Conservation (phyloP, 2,113 vertebrate genomes). For the Vulpes vulpes region DNA sequence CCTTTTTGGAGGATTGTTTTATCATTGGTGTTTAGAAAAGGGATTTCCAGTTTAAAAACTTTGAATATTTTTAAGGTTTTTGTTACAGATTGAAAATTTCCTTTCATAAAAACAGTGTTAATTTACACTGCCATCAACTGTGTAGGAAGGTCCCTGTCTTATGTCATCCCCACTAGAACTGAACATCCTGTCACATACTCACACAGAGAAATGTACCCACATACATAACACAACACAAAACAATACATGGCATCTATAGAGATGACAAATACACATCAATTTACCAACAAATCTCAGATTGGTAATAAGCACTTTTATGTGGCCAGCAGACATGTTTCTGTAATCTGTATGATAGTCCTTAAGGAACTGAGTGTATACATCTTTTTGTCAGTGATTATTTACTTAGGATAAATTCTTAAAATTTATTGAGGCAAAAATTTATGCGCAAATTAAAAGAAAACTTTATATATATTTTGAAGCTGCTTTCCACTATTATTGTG, state of each 20-base stretch:
- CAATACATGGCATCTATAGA: not conserved
- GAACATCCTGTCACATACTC: not conserved
- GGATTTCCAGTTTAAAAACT: not conserved
- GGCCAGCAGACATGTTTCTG: not conserved
- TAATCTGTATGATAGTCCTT: not conserved
- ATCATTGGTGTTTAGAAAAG: not conserved
- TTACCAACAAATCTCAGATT: not conserved
- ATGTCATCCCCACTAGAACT: not conserved
- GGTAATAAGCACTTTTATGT: not conserved
- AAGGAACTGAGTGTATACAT: not conserved
- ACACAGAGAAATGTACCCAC: not conserved
- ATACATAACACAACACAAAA: not conserved
- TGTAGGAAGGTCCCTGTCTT: not conserved
- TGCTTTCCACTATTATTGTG: not conserved
- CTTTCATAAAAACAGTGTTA: not conserved
- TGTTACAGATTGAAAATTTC: not conserved
- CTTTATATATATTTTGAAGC: not conserved
- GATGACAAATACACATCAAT: not conserved
- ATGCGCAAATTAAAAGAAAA: not conserved
- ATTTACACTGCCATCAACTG: not conserved
- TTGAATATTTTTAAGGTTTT: not conserved
- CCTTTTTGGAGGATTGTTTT: not conserved
- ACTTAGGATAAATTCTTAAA: not conserved
- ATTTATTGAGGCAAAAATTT: not conserved
- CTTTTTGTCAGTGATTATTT: conserved; percentile 17